Conservation (phyloP, 1,140 invertebrate genomes). For the Tetramorium alpestre region DNA sequence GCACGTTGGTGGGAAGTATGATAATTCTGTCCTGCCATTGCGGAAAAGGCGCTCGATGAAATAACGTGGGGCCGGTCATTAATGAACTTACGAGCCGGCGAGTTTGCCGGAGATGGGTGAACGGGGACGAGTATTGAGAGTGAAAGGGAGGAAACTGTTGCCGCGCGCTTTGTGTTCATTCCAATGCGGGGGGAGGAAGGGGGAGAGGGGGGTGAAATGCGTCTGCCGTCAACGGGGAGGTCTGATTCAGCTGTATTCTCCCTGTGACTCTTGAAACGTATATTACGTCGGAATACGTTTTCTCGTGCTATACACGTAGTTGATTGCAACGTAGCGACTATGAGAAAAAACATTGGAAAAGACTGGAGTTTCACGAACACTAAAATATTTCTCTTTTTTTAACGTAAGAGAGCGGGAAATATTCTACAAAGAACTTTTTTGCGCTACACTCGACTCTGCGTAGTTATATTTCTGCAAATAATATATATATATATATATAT, state of each 20-base stretch:
- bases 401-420: neutral
- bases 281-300: conserved; percentile 22
- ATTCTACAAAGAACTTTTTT: neutral
- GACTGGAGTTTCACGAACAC: neutral
- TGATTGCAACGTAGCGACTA: neutral
- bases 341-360: neutral
- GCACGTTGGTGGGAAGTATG: neutral
- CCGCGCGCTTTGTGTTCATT: conserved; percentile 50
- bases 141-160: conserved; percentile 64
- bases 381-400: neutral
- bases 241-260: conserved; percentile 29
- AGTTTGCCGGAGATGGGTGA: conserved; percentile 41
- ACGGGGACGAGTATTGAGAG: conserved; percentile 46
- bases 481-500: neutral
- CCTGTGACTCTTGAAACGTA: conserved; percentile 18
- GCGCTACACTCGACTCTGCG: neutral
- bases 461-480: neutral
- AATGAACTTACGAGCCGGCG: conserved; percentile 59
- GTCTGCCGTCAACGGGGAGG: conserved; percentile 9
- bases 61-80: conserved; percentile 53
- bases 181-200: neutral
- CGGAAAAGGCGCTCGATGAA: conserved; percentile 49
- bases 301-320: neutral
- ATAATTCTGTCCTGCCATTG: conserved; percentile 40
- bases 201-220: conserved; percentile 18